Evolutionary conservation across 23 tunicate genomes (phyloP).

Genomic region (Pegea sp.): DNA sequence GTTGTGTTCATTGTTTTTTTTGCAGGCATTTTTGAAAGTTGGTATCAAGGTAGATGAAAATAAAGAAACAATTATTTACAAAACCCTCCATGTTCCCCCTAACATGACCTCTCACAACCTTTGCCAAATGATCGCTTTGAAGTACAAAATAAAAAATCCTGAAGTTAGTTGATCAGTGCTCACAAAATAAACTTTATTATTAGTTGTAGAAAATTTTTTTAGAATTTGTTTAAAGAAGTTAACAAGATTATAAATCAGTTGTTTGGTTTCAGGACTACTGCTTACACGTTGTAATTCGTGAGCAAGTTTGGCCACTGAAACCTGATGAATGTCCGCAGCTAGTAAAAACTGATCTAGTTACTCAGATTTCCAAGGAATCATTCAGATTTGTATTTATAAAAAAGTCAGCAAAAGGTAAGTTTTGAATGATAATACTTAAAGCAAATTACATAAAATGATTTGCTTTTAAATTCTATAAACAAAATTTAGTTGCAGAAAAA

Average conservation of each 20-base stretch:
- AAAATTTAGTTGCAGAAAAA: too few relatives aligned
- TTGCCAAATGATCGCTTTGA: conserved; percentile 75
- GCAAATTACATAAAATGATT: too few relatives aligned
- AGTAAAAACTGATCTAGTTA: conserved; percentile 75
- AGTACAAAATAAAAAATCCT: conserved; percentile 31
- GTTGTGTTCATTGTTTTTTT: background rate
- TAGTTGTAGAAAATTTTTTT: too few relatives aligned
- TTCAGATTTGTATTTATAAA: conserved; percentile 55
- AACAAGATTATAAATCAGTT: background rate
- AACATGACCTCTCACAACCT: conserved; percentile 58
- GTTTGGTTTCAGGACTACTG: conserved; percentile 35
- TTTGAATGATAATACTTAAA: background rate
- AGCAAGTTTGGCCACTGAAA: conserved; percentile 23
- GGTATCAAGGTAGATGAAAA: conserved; percentile 14
- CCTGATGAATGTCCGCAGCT: conserved; percentile 80
- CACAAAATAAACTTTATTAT: too few relatives aligned
- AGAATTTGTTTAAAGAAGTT: too few relatives aligned
- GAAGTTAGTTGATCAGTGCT: conserved; percentile 22
- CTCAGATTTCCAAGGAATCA: conserved; percentile 31
- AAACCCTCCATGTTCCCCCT: conserved; percentile 89
- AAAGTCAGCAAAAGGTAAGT: too few relatives aligned
- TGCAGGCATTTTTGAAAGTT: conserved; percentile 81
- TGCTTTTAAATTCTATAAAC: too few relatives aligned
- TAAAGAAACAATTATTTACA: conserved; percentile 27
- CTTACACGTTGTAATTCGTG: conserved; percentile 64